Percentiles rank a stretch among this genome's conserved stretches.
These are phyloP conservation scores for Leptura quadrifasciata DNA, from an alignment of 2,888 invertebrate genomes.

Conservation along the genomic window DNA sequence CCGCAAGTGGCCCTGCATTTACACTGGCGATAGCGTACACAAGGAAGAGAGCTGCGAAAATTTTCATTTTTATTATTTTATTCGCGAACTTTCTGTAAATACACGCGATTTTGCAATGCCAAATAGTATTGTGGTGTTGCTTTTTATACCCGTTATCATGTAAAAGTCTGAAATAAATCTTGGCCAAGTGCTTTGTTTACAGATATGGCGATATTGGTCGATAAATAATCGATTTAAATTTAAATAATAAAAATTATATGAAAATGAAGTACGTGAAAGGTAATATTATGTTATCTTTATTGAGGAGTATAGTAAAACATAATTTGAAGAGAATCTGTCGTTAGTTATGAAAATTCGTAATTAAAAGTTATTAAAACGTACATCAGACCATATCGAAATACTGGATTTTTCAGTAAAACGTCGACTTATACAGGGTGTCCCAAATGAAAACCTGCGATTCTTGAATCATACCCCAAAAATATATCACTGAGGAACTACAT, in stretches of 20 bases:
- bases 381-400: too few relatives aligned
- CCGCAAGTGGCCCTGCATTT: not conserved
- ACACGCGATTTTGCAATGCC: too few relatives aligned
- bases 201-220: not conserved
- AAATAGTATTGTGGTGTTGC: not conserved
- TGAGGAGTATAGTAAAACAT: too few relatives aligned
- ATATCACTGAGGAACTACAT: too few relatives aligned
- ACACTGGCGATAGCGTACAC: not conserved
- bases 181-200: slow-evolving; percentile 34
- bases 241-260: not conserved
- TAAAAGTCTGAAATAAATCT: not conserved
- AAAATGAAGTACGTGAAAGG: not conserved
- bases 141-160: not conserved
- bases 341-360: too few relatives aligned
- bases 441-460: too few relatives aligned
- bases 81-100: not conserved
- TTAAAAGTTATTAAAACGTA: too few relatives aligned
- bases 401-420: too few relatives aligned
- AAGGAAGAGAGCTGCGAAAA: not conserved
- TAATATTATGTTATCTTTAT: too few relatives aligned
- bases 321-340: too few relatives aligned
- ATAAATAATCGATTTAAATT: not conserved
- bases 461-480: too few relatives aligned
- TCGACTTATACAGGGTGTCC: too few relatives aligned
- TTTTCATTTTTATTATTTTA: not conserved